Conservation (phyloP, 2,797 vertebrate species). For the Coendou prehensilis region DNA sequence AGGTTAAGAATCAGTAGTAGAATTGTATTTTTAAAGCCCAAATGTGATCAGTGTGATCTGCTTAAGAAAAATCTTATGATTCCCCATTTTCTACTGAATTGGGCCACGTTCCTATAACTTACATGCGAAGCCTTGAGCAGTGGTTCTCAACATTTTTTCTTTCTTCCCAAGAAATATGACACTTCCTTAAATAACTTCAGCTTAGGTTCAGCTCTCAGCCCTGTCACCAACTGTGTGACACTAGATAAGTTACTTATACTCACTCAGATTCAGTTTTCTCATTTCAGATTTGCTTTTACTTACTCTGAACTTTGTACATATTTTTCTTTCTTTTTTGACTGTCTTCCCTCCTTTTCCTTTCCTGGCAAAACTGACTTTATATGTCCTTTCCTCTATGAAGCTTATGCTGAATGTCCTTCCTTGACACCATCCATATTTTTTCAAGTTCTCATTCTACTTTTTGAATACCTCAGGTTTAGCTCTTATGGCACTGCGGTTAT, state of each 20-base stretch:
- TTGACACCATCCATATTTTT: neutral
- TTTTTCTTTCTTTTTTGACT: constrained; percentile 51
- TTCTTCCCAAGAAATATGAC: neutral
- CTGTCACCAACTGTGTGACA: neutral
- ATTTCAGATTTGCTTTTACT: constrained; percentile 5
- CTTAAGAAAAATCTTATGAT: neutral
- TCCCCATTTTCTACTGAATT: neutral
- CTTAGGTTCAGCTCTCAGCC: neutral
- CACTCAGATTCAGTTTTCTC: constrained; percentile 36
- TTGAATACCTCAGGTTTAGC: constrained; percentile 37
- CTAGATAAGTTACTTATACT: neutral
- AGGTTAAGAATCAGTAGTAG: constrained; percentile 1
- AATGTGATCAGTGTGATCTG: neutral
- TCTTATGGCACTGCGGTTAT: neutral
- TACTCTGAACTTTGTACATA: neutral
- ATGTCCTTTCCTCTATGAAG: neutral
- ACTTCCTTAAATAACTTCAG: neutral
- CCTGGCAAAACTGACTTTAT: neutral
- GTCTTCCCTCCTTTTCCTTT: constrained; percentile 3
- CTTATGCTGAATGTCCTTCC: neutral
- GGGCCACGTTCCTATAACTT: neutral
- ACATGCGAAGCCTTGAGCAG: neutral
- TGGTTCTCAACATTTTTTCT: neutral
- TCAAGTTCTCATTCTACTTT: constrained; percentile 22
- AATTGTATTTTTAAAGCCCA: constrained; percentile 13